These are phyloP conservation scores for Harpagus bidentatus DNA, from an alignment of 2,113 vertebrate genomes.

Conservation along the genomic window DNA sequence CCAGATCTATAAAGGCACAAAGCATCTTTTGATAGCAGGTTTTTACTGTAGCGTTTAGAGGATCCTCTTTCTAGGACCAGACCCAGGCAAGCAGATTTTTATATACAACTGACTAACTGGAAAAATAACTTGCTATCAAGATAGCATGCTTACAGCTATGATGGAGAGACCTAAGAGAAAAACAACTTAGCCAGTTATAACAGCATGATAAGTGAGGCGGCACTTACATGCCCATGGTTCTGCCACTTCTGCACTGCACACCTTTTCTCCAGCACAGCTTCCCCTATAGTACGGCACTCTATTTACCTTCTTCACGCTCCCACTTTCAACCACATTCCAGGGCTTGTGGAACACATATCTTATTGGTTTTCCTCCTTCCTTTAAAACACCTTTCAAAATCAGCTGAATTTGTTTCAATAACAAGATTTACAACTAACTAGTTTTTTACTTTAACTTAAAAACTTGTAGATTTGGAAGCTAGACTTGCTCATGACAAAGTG, in stretches of 20 bases:
- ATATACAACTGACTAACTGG: neutral
- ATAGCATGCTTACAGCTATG: neutral
- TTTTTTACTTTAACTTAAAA: neutral
- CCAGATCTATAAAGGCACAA: neutral
- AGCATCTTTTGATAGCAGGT: neutral
- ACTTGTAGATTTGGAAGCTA: neutral
- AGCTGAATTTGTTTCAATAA: neutral
- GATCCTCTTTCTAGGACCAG: neutral
- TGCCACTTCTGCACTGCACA: neutral
- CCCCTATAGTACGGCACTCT: fast-evolving
- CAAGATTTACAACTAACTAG: neutral
- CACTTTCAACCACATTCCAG: neutral
- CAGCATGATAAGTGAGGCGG: neutral
- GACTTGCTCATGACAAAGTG: neutral
- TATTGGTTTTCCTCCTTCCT: neutral
- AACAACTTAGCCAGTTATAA: neutral
- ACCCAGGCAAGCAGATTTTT: neutral
- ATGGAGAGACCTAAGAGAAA: neutral
- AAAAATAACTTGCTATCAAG: neutral
- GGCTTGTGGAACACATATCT: neutral
- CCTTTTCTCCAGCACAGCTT: neutral
- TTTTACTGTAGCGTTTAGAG: neutral
- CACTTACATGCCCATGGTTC: neutral
- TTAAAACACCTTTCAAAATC: neutral
- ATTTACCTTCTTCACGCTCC: neutral